Conservation (phyloP, 2,888 invertebrate species). For the Dioctria linearis region DNA sequence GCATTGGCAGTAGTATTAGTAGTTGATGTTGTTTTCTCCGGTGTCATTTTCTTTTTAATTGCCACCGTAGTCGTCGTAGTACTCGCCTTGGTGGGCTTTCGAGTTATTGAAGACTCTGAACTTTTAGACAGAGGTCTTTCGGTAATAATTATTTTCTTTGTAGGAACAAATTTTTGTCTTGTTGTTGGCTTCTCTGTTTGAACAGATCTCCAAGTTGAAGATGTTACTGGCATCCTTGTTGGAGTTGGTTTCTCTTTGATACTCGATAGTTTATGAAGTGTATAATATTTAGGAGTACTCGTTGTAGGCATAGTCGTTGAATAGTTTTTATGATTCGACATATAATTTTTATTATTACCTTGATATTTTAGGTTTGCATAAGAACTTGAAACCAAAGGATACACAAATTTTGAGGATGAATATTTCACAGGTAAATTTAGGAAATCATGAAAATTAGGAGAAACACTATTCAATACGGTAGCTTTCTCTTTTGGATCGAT, state of each 20-base stretch:
- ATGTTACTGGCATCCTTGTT: slow-evolving; percentile 38
- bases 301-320: slow-evolving; percentile 63
- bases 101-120: slow-evolving; percentile 65
- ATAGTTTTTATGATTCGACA: slow-evolving; percentile 72
- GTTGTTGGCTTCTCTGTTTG: slow-evolving; percentile 62
- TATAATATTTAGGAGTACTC: slow-evolving; percentile 64
- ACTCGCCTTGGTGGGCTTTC: slow-evolving; percentile 11
- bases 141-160: slow-evolving; percentile 59
- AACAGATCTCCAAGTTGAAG: slow-evolving; percentile 47
- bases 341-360: slow-evolving; percentile 74
- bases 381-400: slow-evolving; percentile 80
- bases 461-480: slow-evolving; percentile 73
- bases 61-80: slow-evolving; percentile 45
- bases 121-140: slow-evolving; percentile 64
- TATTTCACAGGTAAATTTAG: slow-evolving; percentile 79
- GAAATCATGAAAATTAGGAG: slow-evolving; percentile 79
- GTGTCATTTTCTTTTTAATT: not conserved
- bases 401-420: slow-evolving; percentile 78
- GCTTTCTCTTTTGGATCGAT: slow-evolving; percentile 74
- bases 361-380: slow-evolving; percentile 82
- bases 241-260: slow-evolving; percentile 49
- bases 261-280: slow-evolving; percentile 60
- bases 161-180: slow-evolving; percentile 40
- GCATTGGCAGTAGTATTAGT: slow-evolving; percentile 58
- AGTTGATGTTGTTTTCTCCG: slow-evolving; percentile 46